Evolutionary conservation across 1,140 invertebrate species (phyloP).

Genomic region (Armadillidium nasatum): DNA sequence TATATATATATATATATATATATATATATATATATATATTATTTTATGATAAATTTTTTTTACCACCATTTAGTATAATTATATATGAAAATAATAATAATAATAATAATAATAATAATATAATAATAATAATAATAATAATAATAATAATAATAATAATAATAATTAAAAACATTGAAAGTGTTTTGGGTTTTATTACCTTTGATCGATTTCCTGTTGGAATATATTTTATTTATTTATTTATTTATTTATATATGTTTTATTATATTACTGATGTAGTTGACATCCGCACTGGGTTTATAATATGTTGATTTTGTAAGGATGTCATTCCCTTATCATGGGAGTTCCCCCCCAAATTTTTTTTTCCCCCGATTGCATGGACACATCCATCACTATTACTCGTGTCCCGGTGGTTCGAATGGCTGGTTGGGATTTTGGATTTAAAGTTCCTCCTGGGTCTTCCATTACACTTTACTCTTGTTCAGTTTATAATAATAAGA

Average conservation of each 20-base stretch:
- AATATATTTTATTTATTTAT: too few relatives aligned
- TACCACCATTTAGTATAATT: too few relatives aligned
- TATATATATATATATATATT: constrained; percentile 17
- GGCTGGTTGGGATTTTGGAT: constrained; percentile 52
- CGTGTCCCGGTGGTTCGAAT: constrained; percentile 60
- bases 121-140: constrained; percentile 5
- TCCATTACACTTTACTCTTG: neutral
- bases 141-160: neutral
- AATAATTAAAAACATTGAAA: constrained; percentile 2
- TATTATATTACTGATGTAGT: too few relatives aligned
- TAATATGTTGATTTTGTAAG: neutral
- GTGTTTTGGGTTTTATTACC: too few relatives aligned
- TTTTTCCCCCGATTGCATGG: constrained; percentile 58
- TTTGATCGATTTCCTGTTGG: too few relatives aligned
- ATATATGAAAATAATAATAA: neutral
- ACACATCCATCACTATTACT: constrained; percentile 86
- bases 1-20: constrained; percentile 21
- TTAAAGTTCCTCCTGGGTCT: constrained; percentile 52
- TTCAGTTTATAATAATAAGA: neutral
- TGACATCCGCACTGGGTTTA: neutral
- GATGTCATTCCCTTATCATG: too few relatives aligned
- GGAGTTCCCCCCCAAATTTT: constrained; percentile 58
- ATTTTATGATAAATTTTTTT: neutral
- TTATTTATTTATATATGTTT: too few relatives aligned
- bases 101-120: neutral